A percentile compares a stretch with the other conserved stretches of the same genome.
phyloP scores from a whole-genome alignment of 2,888 invertebrate genomes.

The Amorpha juglandis region DNA sequence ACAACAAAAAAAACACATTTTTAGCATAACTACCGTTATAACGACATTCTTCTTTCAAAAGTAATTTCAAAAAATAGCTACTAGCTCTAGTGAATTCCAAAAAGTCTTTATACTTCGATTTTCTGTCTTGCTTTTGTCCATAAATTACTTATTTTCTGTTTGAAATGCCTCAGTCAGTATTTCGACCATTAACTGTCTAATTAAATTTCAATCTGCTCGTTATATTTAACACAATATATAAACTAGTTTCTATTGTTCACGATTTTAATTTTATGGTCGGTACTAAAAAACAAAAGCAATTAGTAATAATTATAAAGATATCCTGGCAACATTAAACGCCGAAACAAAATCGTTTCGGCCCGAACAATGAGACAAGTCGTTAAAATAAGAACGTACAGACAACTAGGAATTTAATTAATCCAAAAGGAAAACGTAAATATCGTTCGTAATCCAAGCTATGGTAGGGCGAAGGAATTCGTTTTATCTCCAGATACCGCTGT shows the following conservation, averaged over 20 bases:
- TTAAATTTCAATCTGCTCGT: background rate
- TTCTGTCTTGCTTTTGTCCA: no score
- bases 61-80: no score
- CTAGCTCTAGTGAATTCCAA: no score
- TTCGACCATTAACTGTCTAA: background rate
- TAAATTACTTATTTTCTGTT: no score
- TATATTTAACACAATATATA: background rate
- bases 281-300: background rate
- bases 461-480: conserved; percentile 11
- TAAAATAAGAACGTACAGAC: conserved; percentile 43
- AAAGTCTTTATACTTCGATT: no score
- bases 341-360: conserved; percentile 2
- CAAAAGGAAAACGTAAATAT: conserved; percentile 60
- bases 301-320: conserved; percentile 1
- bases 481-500: conserved; percentile 2
- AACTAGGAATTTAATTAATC: conserved; percentile 71
- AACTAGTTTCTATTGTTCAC: background rate
- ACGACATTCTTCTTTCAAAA: no score
- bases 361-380: conserved; percentile 33
- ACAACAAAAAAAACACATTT: no score
- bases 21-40: no score
- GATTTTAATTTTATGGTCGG: background rate
- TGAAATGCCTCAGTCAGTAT: no score
- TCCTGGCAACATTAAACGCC: background rate
- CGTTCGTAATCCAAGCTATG: conserved; percentile 38